Base-by-base conservation (phyloP, 2,888 invertebrate genomes). In the Celastrina argiolus region DNA sequence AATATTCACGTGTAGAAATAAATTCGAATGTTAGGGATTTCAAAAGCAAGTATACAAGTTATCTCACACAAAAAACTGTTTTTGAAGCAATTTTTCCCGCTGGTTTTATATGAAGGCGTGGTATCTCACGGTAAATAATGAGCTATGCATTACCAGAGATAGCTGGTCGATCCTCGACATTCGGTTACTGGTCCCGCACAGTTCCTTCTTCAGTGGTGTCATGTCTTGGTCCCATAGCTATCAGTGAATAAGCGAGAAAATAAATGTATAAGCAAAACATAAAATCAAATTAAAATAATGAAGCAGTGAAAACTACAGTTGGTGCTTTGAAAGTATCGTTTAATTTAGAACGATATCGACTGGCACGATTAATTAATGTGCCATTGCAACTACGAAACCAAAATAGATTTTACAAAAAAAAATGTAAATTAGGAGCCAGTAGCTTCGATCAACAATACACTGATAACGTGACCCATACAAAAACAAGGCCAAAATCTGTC, bases 211-310 rank as follows among this genome's bases (percentile, higher is more conserved):
- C 88, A 97, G 92, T 82, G 96, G 95, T 83, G 94, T 94, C 92
- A 97, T 96, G 88, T 97, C 96, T 92, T 96, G 96, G 92, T 97
- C 96, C 95, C 96, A 97, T 80, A 96, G 92, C 95, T 96, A 93
- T 74, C 82, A 81, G 81, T 80, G 78, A 82, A 85, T 75, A 80
- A 76, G 74, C 70, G 67, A 73, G 66, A 61, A 66, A 51, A 59
- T 8, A 61, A 45, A 66, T 63, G 61, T 39, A 34, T 61, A 61
- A 61, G 61, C 61, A 63, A 63, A 39, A 65, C 74, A 71, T 79
- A 78, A 78, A 78, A 78, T 78, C 79, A 80, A 4, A 28, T 45
- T 45, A 7, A 45, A 45, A 45, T 45, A 45, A 45, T 45, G 16
- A 42, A 45, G 16, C 10, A 2, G 45, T 51, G 51, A 51, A 22